phyloP scores from a whole-genome alignment of 1,140 invertebrate genomes.

The Euborellia annulipes region DNA sequence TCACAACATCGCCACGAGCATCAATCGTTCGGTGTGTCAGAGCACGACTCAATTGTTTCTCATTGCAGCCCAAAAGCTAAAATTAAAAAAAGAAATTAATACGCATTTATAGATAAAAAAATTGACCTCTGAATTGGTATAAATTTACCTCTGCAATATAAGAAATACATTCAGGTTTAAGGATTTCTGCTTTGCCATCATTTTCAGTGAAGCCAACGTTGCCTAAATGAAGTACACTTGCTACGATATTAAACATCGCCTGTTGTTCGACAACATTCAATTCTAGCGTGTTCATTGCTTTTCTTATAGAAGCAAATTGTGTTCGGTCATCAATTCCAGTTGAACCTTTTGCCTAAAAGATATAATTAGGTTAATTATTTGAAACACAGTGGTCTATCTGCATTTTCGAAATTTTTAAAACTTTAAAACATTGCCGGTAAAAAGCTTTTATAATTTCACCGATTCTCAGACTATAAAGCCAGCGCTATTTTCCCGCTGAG shows the following conservation, averaged over 20 bases:
- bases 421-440: too few species aligned
- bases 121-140: neutral
- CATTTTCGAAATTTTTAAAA: too few species aligned
- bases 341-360: too few species aligned
- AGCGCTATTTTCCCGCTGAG: too few species aligned
- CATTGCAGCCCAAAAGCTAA: conserved; percentile 53
- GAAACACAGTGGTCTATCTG: too few species aligned
- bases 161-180: conserved; percentile 36
- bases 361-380: too few species aligned
- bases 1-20: conserved; percentile 67
- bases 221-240: conserved; percentile 65
- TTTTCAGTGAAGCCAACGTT: conserved; percentile 54
- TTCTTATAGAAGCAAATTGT: conserved; percentile 22
- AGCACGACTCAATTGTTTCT: conserved; percentile 44
- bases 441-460: too few species aligned
- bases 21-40: conserved; percentile 73
- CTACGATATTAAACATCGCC: conserved; percentile 59
- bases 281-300: conserved; percentile 52
- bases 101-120: neutral
- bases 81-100: conserved; percentile 14
- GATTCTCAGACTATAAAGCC: too few species aligned
- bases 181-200: conserved; percentile 44
- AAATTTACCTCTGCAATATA: conserved; percentile 36
- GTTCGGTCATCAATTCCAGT: neutral
- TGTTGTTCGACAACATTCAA: conserved; percentile 46